Evolutionary conservation across 2,888 invertebrate genomes (phyloP).

Genomic region (Diaphora mendica): DNA sequence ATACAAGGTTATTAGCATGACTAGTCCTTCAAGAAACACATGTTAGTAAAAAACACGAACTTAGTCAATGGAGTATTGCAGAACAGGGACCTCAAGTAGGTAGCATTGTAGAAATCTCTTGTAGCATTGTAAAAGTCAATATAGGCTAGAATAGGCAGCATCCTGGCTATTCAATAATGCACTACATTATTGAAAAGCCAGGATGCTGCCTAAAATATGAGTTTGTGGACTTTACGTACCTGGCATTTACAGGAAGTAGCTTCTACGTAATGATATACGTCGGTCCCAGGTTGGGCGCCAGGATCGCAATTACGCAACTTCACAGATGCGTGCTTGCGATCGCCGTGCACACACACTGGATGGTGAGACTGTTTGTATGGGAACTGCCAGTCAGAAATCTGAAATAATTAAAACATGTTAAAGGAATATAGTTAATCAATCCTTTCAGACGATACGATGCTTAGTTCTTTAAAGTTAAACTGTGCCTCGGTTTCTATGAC

Average conservation of each 20-base stretch:
- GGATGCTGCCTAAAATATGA: too few relatives aligned
- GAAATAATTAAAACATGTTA: conserved; percentile 23
- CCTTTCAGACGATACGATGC: not conserved
- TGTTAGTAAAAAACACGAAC: too few relatives aligned
- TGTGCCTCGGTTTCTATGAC: not conserved
- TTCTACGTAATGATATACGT: conserved; percentile 92
- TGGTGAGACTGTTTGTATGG: conserved; percentile 95
- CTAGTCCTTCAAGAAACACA: too few relatives aligned
- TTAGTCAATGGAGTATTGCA: too few relatives aligned
- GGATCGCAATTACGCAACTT: conserved; percentile 91
- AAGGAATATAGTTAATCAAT: too few relatives aligned
- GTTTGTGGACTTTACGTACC: conserved; percentile 52
- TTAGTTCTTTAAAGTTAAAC: not conserved
- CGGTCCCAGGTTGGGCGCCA: conserved; percentile 89
- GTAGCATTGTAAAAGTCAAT: too few relatives aligned
- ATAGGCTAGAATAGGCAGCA: too few relatives aligned
- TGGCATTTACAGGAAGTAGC: conserved; percentile 92
- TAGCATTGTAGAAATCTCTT: too few relatives aligned
- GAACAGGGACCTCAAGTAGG: too few relatives aligned
- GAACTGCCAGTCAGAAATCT: conserved; percentile 95
- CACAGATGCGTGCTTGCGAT: conserved; percentile 88
- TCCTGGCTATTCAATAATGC: too few relatives aligned
- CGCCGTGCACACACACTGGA: conserved; percentile 94
- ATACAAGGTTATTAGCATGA: too few relatives aligned
- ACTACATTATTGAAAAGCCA: too few relatives aligned